Conservation (phyloP, 2,797 vertebrate genomes). For the Gallirallus australis region DNA sequence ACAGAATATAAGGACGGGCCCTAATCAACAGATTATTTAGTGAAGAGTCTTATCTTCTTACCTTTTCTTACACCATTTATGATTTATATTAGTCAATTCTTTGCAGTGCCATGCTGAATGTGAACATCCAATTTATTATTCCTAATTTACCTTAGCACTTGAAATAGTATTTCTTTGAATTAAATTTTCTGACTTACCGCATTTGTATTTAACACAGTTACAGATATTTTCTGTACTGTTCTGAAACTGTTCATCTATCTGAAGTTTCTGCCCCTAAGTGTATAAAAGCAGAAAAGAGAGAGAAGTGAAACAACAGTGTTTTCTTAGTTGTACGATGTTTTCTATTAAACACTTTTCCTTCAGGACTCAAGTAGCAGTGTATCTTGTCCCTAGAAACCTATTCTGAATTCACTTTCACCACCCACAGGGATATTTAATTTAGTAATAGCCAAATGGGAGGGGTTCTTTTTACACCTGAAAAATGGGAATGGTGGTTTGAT, state of each 20-base stretch:
- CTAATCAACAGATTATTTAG: background rate
- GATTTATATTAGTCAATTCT: background rate
- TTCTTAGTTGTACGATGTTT: background rate
- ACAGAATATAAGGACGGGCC: background rate
- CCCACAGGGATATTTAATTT: background rate
- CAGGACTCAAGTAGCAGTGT: background rate
- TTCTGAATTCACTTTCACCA: background rate
- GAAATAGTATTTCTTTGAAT: background rate
- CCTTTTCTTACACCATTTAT: background rate
- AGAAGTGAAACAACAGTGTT: background rate
- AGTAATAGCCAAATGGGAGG: background rate
- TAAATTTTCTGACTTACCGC: conserved; percentile 83
- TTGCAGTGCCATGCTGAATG: background rate
- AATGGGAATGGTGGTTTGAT: background rate
- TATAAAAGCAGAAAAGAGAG: background rate
- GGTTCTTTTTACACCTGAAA: background rate
- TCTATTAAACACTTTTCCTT: background rate
- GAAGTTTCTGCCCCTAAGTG: conserved; percentile 87
- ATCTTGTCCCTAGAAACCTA: background rate
- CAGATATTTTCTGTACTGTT: conserved; percentile 87
- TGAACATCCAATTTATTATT: background rate
- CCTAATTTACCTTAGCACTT: background rate
- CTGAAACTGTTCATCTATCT: conserved; percentile 87
- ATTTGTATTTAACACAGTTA: conserved; percentile 89
- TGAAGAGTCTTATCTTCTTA: background rate